phyloP scores from a whole-genome alignment of 2,113 vertebrate species.

The Istiophorus platypterus region DNA sequence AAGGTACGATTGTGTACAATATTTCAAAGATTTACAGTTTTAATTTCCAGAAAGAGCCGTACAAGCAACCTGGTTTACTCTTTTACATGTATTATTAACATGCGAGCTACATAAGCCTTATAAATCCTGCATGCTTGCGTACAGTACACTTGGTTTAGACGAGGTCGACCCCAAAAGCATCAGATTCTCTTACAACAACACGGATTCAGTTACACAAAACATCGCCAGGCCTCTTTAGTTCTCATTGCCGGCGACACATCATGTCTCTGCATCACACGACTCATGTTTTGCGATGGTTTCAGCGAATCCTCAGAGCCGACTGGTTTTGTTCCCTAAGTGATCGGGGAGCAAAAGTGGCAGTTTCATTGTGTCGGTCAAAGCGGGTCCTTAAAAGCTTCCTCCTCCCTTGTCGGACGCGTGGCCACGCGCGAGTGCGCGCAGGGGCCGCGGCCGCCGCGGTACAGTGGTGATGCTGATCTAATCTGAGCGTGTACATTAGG shows the following conservation, averaged over 20 bases:
- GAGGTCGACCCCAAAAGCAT: not conserved
- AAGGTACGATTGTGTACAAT: not conserved
- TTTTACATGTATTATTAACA: not conserved
- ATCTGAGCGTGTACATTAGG: slow-evolving; percentile 37
- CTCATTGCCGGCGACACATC: not conserved
- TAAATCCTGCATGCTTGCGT: slow-evolving; percentile 15
- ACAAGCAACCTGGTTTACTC: not conserved
- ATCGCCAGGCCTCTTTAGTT: not conserved
- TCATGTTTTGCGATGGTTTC: slow-evolving; percentile 36
- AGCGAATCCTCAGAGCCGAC: slow-evolving; percentile 20
- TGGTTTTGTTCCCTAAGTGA: slow-evolving; percentile 15
- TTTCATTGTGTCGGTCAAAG: slow-evolving; percentile 46
- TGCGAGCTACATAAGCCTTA: not conserved
- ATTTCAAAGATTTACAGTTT: not conserved
- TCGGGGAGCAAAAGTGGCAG: slow-evolving; percentile 6
- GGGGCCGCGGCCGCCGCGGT: not conserved
- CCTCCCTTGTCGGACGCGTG: slow-evolving; percentile 4
- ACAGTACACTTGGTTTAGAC: not conserved
- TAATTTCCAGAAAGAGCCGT: not conserved
- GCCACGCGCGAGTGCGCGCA: not conserved
- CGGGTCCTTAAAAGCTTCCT: slow-evolving; percentile 35
- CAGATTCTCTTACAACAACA: not conserved
- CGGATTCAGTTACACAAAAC: slow-evolving; percentile 1
- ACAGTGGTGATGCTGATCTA: slow-evolving; percentile 35
- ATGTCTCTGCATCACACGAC: not conserved